Evolutionary conservation across 2,888 invertebrate genomes (phyloP).

Genomic region (Eupithecia subumbrata): DNA sequence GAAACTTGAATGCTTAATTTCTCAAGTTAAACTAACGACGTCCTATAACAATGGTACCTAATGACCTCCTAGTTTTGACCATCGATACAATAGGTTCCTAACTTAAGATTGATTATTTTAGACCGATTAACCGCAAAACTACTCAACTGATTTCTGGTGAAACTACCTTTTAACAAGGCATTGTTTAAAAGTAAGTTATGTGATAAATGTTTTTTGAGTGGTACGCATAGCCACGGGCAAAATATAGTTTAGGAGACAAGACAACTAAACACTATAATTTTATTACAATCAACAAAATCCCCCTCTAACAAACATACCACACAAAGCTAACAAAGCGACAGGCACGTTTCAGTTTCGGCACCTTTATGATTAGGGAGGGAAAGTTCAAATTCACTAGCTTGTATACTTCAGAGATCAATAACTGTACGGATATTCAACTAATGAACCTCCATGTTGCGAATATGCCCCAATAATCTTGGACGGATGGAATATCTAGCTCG

Average conservation of each 20-base stretch:
- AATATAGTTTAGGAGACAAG: background rate
- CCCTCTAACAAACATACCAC: background rate
- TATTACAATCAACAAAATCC: slow-evolving; percentile 26
- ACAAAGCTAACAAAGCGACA: background rate
- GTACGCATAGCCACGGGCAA: background rate
- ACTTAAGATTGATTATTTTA: slow-evolving; percentile 38
- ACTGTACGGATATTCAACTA: slow-evolving; percentile 13
- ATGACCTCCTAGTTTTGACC: slow-evolving; percentile 5
- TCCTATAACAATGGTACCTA: slow-evolving; percentile 7
- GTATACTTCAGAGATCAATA: background rate
- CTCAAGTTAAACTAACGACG: slow-evolving; percentile 25
- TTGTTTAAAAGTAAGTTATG: too few relatives aligned
- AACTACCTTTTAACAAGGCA: background rate
- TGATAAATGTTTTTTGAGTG: too few relatives aligned
- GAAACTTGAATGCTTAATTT: slow-evolving; percentile 1
- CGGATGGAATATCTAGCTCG: slow-evolving; percentile 5
- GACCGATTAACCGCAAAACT: background rate
- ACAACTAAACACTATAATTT: slow-evolving; percentile 23
- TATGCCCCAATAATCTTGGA: slow-evolving; percentile 22
- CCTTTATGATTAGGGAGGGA: background rate
- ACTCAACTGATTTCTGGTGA: background rate
- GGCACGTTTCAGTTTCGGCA: background rate
- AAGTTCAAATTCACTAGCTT: background rate
- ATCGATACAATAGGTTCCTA: slow-evolving; percentile 27
- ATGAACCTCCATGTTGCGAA: slow-evolving; percentile 31